Conservation (phyloP, 2,113 vertebrate genomes). For the Callopanchax toddi region DNA sequence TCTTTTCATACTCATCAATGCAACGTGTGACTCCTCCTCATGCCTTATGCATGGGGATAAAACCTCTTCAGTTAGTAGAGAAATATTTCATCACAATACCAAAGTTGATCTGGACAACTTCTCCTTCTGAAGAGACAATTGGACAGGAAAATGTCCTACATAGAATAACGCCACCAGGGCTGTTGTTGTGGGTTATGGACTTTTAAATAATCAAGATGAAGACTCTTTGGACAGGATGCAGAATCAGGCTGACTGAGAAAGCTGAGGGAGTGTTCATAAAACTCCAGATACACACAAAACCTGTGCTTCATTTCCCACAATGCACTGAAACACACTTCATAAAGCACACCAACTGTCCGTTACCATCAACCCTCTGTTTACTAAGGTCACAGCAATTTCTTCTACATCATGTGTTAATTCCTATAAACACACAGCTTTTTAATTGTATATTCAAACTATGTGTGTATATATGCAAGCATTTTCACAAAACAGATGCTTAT, state of each 20-base stretch:
- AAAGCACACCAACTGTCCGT: conserved; percentile 49
- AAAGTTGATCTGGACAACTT: not conserved
- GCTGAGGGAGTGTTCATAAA: conserved; percentile 41
- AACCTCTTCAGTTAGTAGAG: not conserved
- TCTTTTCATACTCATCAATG: not conserved
- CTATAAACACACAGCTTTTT: conserved; percentile 32
- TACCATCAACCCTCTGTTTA: conserved; percentile 65
- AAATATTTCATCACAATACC: not conserved
- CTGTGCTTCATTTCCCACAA: conserved; percentile 52
- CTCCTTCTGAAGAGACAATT: not conserved
- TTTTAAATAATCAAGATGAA: not conserved
- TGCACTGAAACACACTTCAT: conserved; percentile 49
- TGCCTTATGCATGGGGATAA: not conserved
- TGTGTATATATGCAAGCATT: conserved; percentile 31
- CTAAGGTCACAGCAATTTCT: conserved; percentile 34
- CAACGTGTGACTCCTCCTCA: not conserved
- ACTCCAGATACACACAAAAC: conserved; percentile 58
- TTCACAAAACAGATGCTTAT: conserved; percentile 70
- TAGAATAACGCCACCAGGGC: not conserved
- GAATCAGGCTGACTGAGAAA: conserved; percentile 35
- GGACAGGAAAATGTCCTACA: not conserved
- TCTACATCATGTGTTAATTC: conserved; percentile 6
- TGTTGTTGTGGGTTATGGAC: not conserved
- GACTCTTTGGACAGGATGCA: conserved; percentile 28
- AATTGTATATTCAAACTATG: conserved; percentile 59